phyloP scores from a whole-genome alignment of 2,888 invertebrate species.

The Minunthozetes semirufus region DNA sequence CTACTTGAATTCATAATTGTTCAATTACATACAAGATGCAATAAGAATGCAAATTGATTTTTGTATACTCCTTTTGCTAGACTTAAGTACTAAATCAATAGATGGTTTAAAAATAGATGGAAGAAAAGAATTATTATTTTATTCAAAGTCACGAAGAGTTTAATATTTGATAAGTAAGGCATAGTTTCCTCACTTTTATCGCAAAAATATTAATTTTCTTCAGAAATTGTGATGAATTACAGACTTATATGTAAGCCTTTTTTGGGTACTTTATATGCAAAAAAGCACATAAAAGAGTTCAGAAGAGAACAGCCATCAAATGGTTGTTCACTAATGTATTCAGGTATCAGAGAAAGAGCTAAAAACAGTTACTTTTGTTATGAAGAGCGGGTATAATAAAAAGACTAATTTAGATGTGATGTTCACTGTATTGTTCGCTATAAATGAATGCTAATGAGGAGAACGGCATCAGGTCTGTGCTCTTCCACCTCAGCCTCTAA shows the following conservation, averaged over 20 bases:
- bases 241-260: constrained; percentile 9
- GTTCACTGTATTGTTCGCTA: constrained; percentile 3
- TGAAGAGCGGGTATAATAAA: not conserved
- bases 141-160: too few species aligned
- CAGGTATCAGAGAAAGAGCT: not conserved
- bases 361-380: constrained; percentile 9
- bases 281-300: not conserved
- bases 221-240: not conserved
- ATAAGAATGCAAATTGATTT: too few species aligned
- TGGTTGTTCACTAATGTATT: not conserved
- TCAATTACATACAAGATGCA: too few species aligned
- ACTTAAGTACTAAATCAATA: too few species aligned
- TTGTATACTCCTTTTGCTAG: too few species aligned
- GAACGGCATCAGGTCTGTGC: not conserved
- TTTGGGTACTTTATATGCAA: not conserved
- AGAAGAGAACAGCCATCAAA: constrained; percentile 12
- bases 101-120: too few species aligned
- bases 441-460: constrained; percentile 11
- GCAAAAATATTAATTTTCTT: not conserved
- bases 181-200: not conserved
- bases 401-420: constrained; percentile 13
- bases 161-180: not conserved
- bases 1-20: too few species aligned
- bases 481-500: not conserved
- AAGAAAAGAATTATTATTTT: too few species aligned